phyloP scores from a whole-genome alignment of 2,797 vertebrate genomes.

The Choloepus didactylus region DNA sequence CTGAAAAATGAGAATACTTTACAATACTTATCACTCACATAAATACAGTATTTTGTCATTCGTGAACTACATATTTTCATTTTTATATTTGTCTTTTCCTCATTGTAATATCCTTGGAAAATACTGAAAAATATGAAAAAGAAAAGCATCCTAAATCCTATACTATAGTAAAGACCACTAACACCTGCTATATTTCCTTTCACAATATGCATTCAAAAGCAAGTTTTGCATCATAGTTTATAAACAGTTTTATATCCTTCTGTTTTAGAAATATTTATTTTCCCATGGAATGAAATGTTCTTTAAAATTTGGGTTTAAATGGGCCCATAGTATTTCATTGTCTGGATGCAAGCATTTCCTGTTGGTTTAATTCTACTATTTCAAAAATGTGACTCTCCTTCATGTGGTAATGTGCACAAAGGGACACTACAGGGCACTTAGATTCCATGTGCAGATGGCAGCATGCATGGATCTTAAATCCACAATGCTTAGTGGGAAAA shows the following conservation, averaged over 20 bases:
- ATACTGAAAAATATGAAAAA: constrained; percentile 30
- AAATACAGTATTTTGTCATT: background rate
- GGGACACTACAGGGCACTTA: background rate
- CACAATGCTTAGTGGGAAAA: background rate
- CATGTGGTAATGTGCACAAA: background rate
- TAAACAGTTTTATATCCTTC: background rate
- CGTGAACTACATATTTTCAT: background rate
- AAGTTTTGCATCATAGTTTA: constrained; percentile 11
- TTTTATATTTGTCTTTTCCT: constrained; percentile 17
- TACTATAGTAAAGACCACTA: background rate
- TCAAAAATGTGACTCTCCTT: background rate
- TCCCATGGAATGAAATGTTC: background rate
- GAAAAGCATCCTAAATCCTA: background rate
- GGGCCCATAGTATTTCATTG: background rate
- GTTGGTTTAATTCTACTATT: background rate
- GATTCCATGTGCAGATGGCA: background rate
- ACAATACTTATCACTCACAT: background rate
- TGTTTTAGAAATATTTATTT: constrained; percentile 31
- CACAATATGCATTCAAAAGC: constrained; percentile 15
- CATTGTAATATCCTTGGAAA: constrained; percentile 3
- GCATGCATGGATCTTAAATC: background rate
- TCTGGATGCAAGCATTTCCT: background rate
- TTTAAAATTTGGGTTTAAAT: background rate
- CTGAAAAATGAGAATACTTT: background rate
- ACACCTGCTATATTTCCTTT: constrained; percentile 1